Conservation (phyloP, 2,797 vertebrate species). For the Loriculus beryllinus region DNA sequence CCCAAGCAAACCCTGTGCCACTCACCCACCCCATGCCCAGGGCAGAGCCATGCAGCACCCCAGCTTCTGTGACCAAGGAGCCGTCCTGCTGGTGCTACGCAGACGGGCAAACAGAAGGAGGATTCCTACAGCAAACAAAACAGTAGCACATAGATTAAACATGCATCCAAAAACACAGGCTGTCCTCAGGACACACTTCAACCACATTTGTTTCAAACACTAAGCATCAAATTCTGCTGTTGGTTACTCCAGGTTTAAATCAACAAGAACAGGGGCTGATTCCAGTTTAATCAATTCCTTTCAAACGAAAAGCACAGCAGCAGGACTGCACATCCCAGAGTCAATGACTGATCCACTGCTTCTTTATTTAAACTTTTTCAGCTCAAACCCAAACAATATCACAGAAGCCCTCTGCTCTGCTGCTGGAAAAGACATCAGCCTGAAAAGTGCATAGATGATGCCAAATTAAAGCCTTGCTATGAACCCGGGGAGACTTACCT, state of each 20-base stretch:
- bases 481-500: background rate
- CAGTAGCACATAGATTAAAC: background rate
- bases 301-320: background rate
- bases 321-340: background rate
- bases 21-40: background rate
- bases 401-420: background rate
- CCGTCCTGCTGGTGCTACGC: accelerated
- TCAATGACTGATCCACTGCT: background rate
- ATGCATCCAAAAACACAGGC: background rate
- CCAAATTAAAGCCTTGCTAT: background rate
- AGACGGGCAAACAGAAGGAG: background rate
- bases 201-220: background rate
- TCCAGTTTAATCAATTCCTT: background rate
- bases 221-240: background rate
- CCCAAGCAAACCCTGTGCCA: background rate
- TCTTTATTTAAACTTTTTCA: background rate
- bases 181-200: background rate
- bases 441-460: background rate
- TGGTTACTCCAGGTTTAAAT: background rate
- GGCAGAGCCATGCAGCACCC: background rate
- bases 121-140: background rate
- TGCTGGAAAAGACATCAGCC: background rate
- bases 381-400: background rate
- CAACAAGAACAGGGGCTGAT: background rate
- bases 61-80: background rate